Percentiles rank a stretch among this genome's conserved stretches.
These are phyloP conservation scores for Lanius ludovicianus DNA, from an alignment of 2,113 vertebrate species.

Conservation along the genomic window DNA sequence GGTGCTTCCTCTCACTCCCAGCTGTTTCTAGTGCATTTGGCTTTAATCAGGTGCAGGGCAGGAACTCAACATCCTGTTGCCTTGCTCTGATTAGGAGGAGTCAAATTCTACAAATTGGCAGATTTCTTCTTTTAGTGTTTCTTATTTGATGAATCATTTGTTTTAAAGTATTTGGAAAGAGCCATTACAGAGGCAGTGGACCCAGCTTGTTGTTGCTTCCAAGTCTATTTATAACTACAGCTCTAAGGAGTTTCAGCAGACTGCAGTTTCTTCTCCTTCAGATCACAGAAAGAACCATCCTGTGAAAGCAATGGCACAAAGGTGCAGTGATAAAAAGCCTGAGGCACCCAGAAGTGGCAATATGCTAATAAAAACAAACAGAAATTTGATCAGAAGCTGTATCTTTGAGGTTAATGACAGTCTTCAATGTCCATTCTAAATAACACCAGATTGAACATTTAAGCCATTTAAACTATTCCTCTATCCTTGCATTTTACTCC, in stretches of 20 bases:
- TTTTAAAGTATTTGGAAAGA: slow-evolving; percentile 82
- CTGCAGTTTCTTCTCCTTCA: slow-evolving; percentile 38
- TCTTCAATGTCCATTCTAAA: not conserved
- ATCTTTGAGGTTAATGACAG: not conserved
- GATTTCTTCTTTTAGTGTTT: slow-evolving; percentile 79
- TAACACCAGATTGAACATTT: not conserved
- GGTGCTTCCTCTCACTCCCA: slow-evolving; percentile 74
- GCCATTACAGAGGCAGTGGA: slow-evolving; percentile 66
- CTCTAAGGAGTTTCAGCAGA: slow-evolving; percentile 24
- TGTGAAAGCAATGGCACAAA: not conserved
- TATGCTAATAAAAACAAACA: not conserved
- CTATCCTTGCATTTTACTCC: not conserved
- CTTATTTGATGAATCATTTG: slow-evolving; percentile 85
- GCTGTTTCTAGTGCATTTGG: slow-evolving; percentile 82
- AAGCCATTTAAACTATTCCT: not conserved
- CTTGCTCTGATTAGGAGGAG: slow-evolving; percentile 89
- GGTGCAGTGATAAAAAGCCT: not conserved
- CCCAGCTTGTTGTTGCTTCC: slow-evolving; percentile 67
- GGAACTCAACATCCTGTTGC: slow-evolving; percentile 91
- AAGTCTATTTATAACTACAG: slow-evolving; percentile 73
- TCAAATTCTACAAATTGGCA: slow-evolving; percentile 87
- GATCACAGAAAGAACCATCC: slow-evolving; percentile 1
- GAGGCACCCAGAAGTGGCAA: not conserved
- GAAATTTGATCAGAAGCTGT: not conserved
- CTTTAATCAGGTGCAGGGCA: slow-evolving; percentile 92